Evolutionary conservation across 2,797 vertebrate species (phyloP), one percentile per base, ranked within the genome.

Genomic region (Sparidentex hasta): DNA sequence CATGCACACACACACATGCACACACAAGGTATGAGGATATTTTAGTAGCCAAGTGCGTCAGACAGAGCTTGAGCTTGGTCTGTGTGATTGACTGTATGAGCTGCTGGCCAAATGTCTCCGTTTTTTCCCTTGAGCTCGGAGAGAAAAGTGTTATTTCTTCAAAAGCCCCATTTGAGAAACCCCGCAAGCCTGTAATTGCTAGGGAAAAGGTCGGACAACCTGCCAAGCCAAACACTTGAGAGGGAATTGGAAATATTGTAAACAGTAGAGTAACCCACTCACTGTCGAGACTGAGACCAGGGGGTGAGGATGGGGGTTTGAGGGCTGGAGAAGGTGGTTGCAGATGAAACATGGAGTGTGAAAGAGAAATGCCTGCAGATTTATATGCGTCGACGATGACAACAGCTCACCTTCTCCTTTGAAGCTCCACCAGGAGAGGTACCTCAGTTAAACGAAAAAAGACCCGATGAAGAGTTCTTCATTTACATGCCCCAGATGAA

Each of bases 171-270:
- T 94, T 94, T 93, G 93, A 94, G 92, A 94, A 94, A 92, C 88
- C 89, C 90, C 61, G 91, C 93, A 94, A 93, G 92, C 90, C 93
- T 92, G 91, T 94, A 95, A 95, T 95, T 95, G 90, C 93, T 77
- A 82, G 74, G 91, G 94, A 93, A 94, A 94, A 94, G 90, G 88
- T 84, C 58, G 77, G 62, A 85, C 81, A 85, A 94, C 91, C 91
- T 93, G 94, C 94, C 94, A 95, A 95, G 86, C 84, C 89, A 95
- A 95, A 95, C 94, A 93, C 92, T 93, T 90, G 88, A 94, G 92
- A 92, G 94, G 88, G 93, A 94, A 94, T 95, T 93, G 93, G 90
- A 94, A 94, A 93, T 94, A 93, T 93, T 94, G 93, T 94, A 95
- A 95, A 94, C 94, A 94, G 90, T 87, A 86, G 88, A 90, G 93